Evolutionary conservation across 2,797 vertebrate species (phyloP).

Genomic region (Balearica regulorum): DNA sequence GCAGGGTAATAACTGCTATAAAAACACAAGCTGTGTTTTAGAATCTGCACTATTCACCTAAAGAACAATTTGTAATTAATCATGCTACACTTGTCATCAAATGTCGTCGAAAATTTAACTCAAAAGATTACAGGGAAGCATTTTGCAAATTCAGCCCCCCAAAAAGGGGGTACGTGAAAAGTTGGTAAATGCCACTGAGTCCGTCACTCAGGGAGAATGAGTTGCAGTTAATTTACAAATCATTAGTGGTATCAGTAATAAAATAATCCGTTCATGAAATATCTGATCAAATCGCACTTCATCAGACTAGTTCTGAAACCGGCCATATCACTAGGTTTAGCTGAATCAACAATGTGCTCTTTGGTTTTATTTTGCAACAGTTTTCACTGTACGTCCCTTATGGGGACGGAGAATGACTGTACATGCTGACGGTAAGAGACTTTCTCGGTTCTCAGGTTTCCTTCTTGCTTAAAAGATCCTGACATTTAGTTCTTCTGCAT

Average conservation of each 20-base stretch:
- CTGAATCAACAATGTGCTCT: conserved; percentile 2
- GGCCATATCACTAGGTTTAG: neutral
- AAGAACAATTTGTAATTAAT: conserved; percentile 52
- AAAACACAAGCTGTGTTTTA: conserved; percentile 58
- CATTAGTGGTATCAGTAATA: neutral
- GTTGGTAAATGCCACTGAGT: conserved; percentile 25
- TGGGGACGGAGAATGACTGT: neutral
- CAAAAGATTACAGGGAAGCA: neutral
- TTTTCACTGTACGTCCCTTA: neutral
- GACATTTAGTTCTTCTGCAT: neutral
- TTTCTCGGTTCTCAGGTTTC: neutral
- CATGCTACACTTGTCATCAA: conserved; percentile 20
- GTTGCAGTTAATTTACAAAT: conserved; percentile 38
- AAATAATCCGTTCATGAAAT: neutral
- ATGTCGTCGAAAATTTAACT: neutral
- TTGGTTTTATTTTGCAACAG: neutral
- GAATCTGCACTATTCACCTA: conserved; percentile 56
- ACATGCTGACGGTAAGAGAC: neutral
- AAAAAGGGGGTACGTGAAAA: neutral
- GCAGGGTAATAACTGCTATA: conserved; percentile 50
- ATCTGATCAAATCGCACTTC: conserved; percentile 43
- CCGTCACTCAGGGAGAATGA: neutral
- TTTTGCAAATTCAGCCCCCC: conserved; percentile 23
- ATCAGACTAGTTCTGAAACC: conserved; percentile 24
- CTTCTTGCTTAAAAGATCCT: neutral